Percentiles rank a stretch among this genome's conserved stretches.
These are phyloP conservation scores for Fukomys damarensis DNA, from an alignment of 2,113 vertebrate species.

Conservation along the genomic window DNA sequence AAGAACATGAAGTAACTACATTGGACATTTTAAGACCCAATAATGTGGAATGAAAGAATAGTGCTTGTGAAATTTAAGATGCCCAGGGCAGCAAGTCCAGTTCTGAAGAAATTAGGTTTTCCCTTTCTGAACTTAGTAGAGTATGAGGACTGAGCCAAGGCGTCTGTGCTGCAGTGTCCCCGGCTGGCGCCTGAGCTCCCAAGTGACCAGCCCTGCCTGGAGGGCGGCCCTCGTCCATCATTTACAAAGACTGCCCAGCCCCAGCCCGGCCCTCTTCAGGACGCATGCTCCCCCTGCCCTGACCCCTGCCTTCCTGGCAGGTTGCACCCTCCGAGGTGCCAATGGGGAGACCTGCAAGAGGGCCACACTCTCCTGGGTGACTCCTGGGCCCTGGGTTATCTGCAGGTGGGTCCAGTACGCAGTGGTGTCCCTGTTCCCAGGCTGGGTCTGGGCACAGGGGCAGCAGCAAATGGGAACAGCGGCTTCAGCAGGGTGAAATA, in stretches of 20 bases:
- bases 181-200: not conserved
- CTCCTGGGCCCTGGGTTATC: accelerated
- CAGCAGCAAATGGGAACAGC: accelerated
- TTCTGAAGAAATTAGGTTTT: not conserved
- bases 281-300: not conserved
- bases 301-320: not conserved
- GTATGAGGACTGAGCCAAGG: not conserved
- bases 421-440: accelerated
- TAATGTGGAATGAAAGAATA: accelerated
- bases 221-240: not conserved
- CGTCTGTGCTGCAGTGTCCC: accelerated
- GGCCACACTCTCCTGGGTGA: no score
- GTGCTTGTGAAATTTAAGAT: accelerated
- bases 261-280: not conserved
- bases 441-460: not conserved
- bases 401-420: accelerated
- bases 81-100: not conserved
- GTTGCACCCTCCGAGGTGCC: not conserved
- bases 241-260: not conserved
- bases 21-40: not conserved
- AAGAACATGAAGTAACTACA: not conserved
- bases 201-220: accelerated
- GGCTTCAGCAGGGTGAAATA: not conserved
- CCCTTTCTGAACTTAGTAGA: not conserved
- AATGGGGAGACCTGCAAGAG: accelerated